Evolutionary conservation across 2,113 vertebrate species (phyloP).

Genomic region (Cichladusa arquata): DNA sequence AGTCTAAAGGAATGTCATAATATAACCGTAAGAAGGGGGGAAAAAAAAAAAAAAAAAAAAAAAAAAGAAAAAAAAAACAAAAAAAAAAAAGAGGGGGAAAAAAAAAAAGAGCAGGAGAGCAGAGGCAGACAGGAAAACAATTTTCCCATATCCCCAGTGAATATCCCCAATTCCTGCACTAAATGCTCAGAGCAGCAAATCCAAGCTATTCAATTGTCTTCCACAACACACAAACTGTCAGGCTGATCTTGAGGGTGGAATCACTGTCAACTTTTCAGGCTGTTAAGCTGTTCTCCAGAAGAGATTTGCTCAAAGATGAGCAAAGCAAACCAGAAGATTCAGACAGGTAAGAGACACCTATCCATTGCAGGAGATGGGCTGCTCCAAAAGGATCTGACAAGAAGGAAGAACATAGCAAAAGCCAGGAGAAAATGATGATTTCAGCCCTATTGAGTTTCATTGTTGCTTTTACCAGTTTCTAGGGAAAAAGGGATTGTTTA

Average conservation of each 20-base stretch:
- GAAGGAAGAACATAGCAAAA: not conserved
- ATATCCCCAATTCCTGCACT: not conserved
- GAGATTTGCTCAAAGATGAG: not conserved
- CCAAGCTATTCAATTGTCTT: not conserved
- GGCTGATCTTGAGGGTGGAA: constrained; percentile 7
- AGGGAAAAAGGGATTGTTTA: not conserved
- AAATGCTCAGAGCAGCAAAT: not conserved
- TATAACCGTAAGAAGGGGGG: not conserved
- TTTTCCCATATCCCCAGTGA: not conserved
- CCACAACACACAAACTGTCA: not conserved
- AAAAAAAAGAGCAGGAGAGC: not conserved
- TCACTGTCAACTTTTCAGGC: constrained; percentile 3
- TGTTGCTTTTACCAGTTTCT: not conserved
- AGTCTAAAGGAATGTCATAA: not conserved
- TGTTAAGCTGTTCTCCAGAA: not conserved
- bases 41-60: too few species aligned
- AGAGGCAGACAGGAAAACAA: not conserved
- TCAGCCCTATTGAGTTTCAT: not conserved
- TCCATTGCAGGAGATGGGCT: not conserved
- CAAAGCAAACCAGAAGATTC: not conserved
- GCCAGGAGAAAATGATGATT: not conserved
- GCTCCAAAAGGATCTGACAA: not conserved
- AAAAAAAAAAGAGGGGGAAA: too few species aligned
- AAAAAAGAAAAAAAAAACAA: accelerated
- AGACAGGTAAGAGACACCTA: not conserved